These are phyloP conservation scores for Cyrtorhinus lividipennis DNA, from an alignment of 1,140 invertebrate genomes.

Conservation along the genomic window DNA sequence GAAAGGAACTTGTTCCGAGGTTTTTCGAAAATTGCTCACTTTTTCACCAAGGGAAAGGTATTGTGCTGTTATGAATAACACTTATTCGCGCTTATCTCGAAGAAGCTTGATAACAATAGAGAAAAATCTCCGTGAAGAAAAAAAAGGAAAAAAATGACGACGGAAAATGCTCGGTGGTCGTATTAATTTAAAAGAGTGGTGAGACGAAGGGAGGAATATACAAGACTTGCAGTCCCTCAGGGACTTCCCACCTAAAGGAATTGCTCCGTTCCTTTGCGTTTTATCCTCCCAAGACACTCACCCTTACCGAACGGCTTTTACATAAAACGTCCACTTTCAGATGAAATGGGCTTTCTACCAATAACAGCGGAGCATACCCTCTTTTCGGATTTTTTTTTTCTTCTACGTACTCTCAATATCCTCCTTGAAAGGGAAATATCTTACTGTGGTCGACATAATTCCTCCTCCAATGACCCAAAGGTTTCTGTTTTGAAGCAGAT, in stretches of 20 bases:
- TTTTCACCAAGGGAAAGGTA: not conserved
- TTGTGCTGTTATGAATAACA: constrained; percentile 1
- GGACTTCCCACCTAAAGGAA: not conserved
- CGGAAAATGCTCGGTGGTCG: not conserved
- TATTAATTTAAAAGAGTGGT: constrained; percentile 6
- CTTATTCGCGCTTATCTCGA: constrained; percentile 1
- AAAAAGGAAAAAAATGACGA: not conserved
- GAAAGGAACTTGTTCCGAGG: not conserved
- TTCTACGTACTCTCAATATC: not conserved
- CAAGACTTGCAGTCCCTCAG: not conserved
- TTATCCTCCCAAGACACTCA: not conserved
- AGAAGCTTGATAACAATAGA: not conserved
- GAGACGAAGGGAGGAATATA: not conserved
- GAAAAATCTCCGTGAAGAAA: not conserved
- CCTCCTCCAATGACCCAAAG: too few species aligned
- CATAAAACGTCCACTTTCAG: constrained; percentile 8
- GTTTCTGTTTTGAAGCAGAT: too few species aligned
- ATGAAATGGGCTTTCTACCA: constrained; percentile 6
- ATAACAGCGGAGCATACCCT: not conserved
- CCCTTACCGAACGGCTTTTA: not conserved
- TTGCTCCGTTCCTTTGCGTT: not conserved
- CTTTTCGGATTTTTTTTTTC: not conserved
- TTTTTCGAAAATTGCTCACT: not conserved
- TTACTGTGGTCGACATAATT: too few species aligned
- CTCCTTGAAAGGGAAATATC: too few species aligned